These are phyloP conservation scores for Taenaris catops DNA, from an alignment of 2,888 invertebrate species.

Conservation along the genomic window DNA sequence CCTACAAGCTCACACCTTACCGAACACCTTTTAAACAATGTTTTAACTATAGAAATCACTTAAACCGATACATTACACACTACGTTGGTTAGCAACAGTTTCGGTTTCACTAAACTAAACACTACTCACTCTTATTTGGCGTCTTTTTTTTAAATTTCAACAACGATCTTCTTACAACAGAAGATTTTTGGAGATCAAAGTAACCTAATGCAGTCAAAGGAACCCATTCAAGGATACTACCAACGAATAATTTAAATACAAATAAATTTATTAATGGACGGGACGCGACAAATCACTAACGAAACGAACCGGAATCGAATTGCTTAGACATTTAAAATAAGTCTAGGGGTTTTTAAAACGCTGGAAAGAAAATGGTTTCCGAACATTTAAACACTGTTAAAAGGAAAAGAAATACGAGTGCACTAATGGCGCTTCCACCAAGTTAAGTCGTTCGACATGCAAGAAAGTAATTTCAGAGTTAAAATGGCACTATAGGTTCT, in stretches of 20 bases:
- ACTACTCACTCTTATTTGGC: slow-evolving; percentile 41
- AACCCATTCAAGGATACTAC: slow-evolving; percentile 19
- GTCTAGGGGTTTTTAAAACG: slow-evolving; percentile 9
- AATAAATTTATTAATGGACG: slow-evolving; percentile 59
- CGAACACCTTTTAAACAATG: slow-evolving; percentile 42
- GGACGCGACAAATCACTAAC: slow-evolving; percentile 66
- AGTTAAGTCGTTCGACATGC: slow-evolving; percentile 22
- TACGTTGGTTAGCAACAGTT: slow-evolving; percentile 22
- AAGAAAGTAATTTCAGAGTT: slow-evolving; percentile 17
- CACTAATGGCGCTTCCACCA: slow-evolving; percentile 14
- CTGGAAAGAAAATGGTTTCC: slow-evolving; percentile 5
- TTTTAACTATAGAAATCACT: slow-evolving; percentile 44
- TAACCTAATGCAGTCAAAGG: slow-evolving; percentile 26
- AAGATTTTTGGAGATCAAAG: slow-evolving; percentile 33
- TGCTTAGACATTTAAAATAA: slow-evolving; percentile 13
- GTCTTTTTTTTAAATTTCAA: slow-evolving; percentile 18
- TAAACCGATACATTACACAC: slow-evolving; percentile 30
- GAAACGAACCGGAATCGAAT: slow-evolving; percentile 29
- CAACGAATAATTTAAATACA: slow-evolving; percentile 26
- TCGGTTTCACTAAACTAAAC: slow-evolving; percentile 23
- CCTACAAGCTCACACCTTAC: slow-evolving; percentile 68
- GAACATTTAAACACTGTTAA: slow-evolving; percentile 12
- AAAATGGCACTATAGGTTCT: slow-evolving; percentile 12
- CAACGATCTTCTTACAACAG: slow-evolving; percentile 50
- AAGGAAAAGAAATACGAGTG: slow-evolving; percentile 10